Percentiles rank a stretch among this genome's conserved stretches.
These are phyloP conservation scores for Volucella inanis DNA, from an alignment of 2,888 invertebrate species.

Conservation along the genomic window DNA sequence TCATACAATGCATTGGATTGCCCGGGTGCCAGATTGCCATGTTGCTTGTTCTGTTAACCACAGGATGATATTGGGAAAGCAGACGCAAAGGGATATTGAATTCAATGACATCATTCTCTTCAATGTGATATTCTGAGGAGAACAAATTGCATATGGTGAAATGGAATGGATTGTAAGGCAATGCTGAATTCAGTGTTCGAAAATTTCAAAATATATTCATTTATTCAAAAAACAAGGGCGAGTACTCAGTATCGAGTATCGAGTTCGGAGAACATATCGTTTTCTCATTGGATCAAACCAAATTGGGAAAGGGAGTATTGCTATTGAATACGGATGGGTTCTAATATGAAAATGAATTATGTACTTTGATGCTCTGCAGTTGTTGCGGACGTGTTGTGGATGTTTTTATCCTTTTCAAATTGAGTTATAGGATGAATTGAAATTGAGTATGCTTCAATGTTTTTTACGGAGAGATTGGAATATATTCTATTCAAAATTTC, in stretches of 20 bases:
- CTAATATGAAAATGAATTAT: no score
- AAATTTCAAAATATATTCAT: slow-evolving; percentile 47
- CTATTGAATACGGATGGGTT: no score
- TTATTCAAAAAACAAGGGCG: slow-evolving; percentile 14
- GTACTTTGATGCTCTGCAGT: no score
- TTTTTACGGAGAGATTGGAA: no score
- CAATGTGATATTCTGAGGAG: slow-evolving; percentile 36
- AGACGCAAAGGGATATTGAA: slow-evolving; percentile 58
- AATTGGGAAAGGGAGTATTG: no score
- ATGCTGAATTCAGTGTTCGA: slow-evolving; percentile 22
- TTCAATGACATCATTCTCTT: slow-evolving; percentile 64
- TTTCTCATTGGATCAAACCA: no score
- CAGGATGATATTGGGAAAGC: slow-evolving; percentile 56
- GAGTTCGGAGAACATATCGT: no score
- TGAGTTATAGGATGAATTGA: no score
- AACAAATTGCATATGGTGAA: slow-evolving; percentile 51
- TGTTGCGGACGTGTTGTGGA: no score
- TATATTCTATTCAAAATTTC: no score
- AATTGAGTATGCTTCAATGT: no score
- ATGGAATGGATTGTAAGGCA: slow-evolving; percentile 1
- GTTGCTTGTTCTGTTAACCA: slow-evolving; percentile 32
- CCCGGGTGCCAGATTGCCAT: background rate
- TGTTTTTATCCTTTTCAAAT: no score
- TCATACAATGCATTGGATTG: slow-evolving; percentile 38
- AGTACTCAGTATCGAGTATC: background rate